Percentiles rank a stretch among this genome's conserved stretches.
Conservation (phyloP, 2,113 vertebrate genomes). For the Thalassarche chlororhynchos region DNA sequence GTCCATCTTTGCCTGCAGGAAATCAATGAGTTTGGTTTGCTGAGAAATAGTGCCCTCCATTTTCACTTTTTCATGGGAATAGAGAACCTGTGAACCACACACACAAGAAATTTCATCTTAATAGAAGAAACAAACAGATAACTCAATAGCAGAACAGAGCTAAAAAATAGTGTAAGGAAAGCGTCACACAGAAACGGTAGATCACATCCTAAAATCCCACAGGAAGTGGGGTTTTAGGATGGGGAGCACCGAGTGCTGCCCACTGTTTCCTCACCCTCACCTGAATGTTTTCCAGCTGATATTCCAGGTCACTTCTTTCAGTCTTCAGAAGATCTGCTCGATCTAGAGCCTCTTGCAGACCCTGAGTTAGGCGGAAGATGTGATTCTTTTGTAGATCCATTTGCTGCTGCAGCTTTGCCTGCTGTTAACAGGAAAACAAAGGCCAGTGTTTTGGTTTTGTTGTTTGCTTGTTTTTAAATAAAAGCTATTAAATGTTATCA, state of each 20-base stretch:
- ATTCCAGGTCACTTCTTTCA: constrained; percentile 95
- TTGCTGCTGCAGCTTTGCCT: constrained; percentile 97
- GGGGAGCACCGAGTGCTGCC: not conserved
- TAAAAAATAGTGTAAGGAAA: not conserved
- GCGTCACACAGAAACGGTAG: not conserved
- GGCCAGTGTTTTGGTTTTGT: not conserved
- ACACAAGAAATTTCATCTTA: not conserved
- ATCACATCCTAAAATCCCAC: not conserved
- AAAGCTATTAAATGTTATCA: not conserved
- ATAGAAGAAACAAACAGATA: not conserved
- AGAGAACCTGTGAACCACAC: constrained; percentile 88
- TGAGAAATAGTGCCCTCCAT: constrained; percentile 99
- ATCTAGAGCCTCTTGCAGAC: constrained; percentile 96
- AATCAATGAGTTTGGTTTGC: constrained; percentile 99
- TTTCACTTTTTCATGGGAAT: constrained; percentile 99
- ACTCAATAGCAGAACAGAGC: not conserved
- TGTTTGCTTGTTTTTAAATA: not conserved
- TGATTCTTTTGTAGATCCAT: constrained; percentile 97
- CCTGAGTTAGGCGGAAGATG: constrained; percentile 96
- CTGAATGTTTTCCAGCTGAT: constrained; percentile 99
- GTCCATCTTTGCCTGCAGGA: constrained; percentile 98
- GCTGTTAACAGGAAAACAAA: constrained; percentile 74
- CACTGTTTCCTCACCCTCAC: constrained; percentile 64
- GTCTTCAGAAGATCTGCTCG: constrained; percentile 96
- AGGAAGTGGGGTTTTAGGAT: not conserved